These are phyloP conservation scores for Reticulitermes speratus DNA, from an alignment of 1,140 invertebrate species.

Conservation along the genomic window DNA sequence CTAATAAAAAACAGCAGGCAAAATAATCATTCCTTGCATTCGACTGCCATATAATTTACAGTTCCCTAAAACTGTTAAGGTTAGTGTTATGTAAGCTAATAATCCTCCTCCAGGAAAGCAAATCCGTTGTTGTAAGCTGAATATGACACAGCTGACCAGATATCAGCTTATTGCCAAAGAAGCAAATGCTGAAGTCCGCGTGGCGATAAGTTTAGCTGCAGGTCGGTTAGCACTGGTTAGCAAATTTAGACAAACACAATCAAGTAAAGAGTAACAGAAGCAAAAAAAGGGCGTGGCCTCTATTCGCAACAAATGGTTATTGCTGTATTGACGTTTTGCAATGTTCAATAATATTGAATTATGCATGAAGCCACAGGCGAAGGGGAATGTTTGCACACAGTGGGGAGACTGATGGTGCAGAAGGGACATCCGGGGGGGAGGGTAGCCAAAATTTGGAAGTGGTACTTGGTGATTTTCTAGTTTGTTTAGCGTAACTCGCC, in stretches of 20 bases:
- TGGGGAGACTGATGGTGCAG: not conserved
- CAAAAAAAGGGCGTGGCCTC: not conserved
- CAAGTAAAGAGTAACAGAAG: not conserved
- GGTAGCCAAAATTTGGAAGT: not conserved
- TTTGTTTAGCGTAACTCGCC: not conserved
- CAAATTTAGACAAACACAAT: not conserved
- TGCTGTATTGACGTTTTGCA: constrained; percentile 15
- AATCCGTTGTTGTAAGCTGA: not conserved
- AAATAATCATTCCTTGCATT: no score
- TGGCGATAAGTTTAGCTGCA: not conserved
- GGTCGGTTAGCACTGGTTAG: not conserved
- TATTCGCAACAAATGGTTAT: constrained; percentile 6
- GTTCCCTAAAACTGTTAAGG: no score
- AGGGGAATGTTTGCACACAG: not conserved
- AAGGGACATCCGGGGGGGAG: not conserved
- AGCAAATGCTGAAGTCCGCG: not conserved
- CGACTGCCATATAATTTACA: no score
- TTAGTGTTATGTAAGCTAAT: not conserved
- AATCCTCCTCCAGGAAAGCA: not conserved
- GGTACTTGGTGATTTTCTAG: not conserved
- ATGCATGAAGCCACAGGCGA: not conserved
- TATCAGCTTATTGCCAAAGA: not conserved
- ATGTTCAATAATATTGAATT: constrained; percentile 17
- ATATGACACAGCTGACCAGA: not conserved
- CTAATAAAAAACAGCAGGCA: no score